phyloP scores from a whole-genome alignment of 2,888 invertebrate genomes.

The Drosophila setosimentum region DNA sequence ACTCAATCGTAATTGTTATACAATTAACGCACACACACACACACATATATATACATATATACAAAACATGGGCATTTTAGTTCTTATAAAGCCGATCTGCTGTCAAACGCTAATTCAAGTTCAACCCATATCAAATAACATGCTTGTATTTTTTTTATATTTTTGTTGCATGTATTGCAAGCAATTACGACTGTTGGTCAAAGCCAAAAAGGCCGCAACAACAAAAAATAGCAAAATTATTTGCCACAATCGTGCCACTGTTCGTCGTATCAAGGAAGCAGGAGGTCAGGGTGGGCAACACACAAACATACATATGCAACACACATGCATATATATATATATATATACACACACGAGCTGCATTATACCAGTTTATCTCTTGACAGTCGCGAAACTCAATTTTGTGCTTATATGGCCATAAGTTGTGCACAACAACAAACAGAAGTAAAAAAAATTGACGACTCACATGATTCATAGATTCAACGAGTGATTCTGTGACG shows the following conservation, averaged over 20 bases:
- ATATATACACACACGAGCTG: slow-evolving; percentile 21
- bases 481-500: slow-evolving; percentile 42
- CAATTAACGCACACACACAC: slow-evolving; percentile 41
- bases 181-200: slow-evolving; percentile 63
- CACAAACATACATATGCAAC: slow-evolving; percentile 7
- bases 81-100: slow-evolving; percentile 74
- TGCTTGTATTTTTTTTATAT: slow-evolving; percentile 61
- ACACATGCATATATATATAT: neutral
- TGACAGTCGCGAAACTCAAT: slow-evolving; percentile 71
- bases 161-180: slow-evolving; percentile 37
- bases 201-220: slow-evolving; percentile 68
- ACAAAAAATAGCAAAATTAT: slow-evolving; percentile 60
- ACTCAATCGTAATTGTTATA: slow-evolving; percentile 43
- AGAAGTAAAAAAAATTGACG: slow-evolving; percentile 31
- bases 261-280: slow-evolving; percentile 62
- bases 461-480: slow-evolving; percentile 50
- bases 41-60: slow-evolving; percentile 32
- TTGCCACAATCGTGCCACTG: slow-evolving; percentile 66
- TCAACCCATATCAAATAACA: slow-evolving; percentile 79
- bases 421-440: slow-evolving; percentile 59
- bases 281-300: slow-evolving; percentile 78
- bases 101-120: slow-evolving; percentile 80
- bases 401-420: slow-evolving; percentile 77
- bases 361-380: slow-evolving; percentile 70
- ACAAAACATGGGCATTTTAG: slow-evolving; percentile 47